Conservation (phyloP, 2,113 vertebrate species). For the Hiodon tergisus region DNA sequence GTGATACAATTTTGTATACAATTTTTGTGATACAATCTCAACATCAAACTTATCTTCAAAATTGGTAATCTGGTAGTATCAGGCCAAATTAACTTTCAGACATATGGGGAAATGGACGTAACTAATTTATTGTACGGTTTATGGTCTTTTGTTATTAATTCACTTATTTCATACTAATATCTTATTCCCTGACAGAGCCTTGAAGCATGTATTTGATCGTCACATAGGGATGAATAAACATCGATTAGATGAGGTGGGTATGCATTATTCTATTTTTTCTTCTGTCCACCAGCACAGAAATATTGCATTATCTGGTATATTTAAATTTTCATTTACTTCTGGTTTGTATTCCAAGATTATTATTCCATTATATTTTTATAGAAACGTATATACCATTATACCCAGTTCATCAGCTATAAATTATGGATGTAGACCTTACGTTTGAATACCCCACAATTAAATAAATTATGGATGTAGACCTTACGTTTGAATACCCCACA, state of each 20-base stretch:
- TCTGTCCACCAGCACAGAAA: too few relatives aligned
- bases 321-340: neutral
- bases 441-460: neutral
- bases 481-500: neutral
- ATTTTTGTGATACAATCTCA: too few relatives aligned
- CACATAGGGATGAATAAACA: slow-evolving; percentile 63
- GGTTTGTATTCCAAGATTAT: too few relatives aligned
- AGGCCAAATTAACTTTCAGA: too few relatives aligned
- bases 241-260: slow-evolving; percentile 56
- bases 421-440: neutral
- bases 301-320: neutral
- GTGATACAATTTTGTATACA: too few relatives aligned
- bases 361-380: too few relatives aligned
- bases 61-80: too few relatives aligned
- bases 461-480: neutral
- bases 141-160: too few relatives aligned
- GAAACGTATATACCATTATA: neutral
- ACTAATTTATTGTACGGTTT: too few relatives aligned
- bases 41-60: too few relatives aligned
- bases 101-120: too few relatives aligned
- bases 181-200: slow-evolving; percentile 43
- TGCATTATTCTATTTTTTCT: neutral
- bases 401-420: neutral
- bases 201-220: slow-evolving; percentile 55
- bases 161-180: neutral